Evolutionary conservation across 2,888 invertebrate species (phyloP), one percentile per base, ranked within the genome.

Genomic region (Drosophila vallismaia): DNA sequence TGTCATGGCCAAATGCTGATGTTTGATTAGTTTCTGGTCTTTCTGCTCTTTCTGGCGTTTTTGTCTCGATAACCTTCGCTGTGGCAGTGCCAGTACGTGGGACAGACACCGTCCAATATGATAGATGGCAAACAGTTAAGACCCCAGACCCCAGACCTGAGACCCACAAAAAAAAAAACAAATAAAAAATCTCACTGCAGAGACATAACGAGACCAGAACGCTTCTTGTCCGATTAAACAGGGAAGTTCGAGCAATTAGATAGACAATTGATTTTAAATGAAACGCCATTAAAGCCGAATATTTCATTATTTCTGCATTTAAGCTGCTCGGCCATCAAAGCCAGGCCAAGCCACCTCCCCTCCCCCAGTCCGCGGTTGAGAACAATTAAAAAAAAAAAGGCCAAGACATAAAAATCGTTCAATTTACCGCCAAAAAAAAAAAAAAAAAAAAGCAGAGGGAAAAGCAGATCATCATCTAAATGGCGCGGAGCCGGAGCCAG

Each of bases 321-420:
- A 55, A 58, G 46, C 77, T 83, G 68, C 12, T 26, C 26, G 8
- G 19, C 71, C 68, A 88, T 75, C 77, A 71, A 86, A 55, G 29
- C 55, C 72, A 72, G 72, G 24, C 40, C 40, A 28, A 4, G 0
- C 28, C 28, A 1, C 31, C 1, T 10, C 14, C n/a, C 19, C 46
- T 7, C 12, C 1, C 10, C 14, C n/a, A 12, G 40, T 7, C 12
- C 4, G 12, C 2, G 38, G 57, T 51, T 52, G 40, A 36, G 74
- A 52, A 88, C 84, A 84, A 86, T 84, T 88, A 88, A 84, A 84
- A 84, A 84, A 84, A 84, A 84, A 84, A 86, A 88, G 79, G 82
- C 87, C 78, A 78, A 80, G 85, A 12, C 85, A 75, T 78, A 84
- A 77, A 88, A 88, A 88, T 82, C 82, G 79, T 87, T 85, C 82